Evolutionary conservation across 2,113 vertebrate species (phyloP).

Genomic region (Gadus chalcogrammus): DNA sequence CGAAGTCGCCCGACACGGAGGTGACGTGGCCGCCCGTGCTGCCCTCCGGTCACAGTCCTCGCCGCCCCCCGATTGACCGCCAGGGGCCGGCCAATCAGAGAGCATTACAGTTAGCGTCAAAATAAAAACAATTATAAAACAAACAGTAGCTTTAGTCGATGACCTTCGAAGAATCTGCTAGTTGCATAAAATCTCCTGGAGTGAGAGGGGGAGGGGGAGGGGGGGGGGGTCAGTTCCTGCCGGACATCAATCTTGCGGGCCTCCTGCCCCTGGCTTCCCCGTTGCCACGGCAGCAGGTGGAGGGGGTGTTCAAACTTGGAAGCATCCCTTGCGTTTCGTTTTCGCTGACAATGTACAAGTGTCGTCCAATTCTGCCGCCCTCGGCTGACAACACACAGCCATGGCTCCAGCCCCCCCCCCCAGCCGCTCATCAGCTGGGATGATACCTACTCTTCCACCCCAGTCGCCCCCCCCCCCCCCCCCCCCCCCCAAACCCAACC

Average conservation of each 20-base stretch:
- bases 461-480: neutral
- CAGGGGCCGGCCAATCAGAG: no score
- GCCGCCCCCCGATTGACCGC: no score
- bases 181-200: slow-evolving; percentile 34
- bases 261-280: neutral
- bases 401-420: no score
- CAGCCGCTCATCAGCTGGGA: slow-evolving; percentile 14
- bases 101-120: no score
- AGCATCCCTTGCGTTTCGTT: no score
- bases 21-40: no score
- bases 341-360: no score
- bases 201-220: slow-evolving; percentile 21
- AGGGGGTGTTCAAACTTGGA: neutral
- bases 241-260: slow-evolving; percentile 38
- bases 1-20: no score
- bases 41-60: no score
- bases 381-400: neutral
- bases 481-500: neutral
- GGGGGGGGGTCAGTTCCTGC: slow-evolving; percentile 45
- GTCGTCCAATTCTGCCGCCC: no score
- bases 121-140: slow-evolving; percentile 27
- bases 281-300: slow-evolving; percentile 5
- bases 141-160: slow-evolving; percentile 39
- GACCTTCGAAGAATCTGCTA: neutral
- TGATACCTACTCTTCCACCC: neutral